Percentiles rank a stretch among this genome's conserved stretches.
These are phyloP conservation scores for Cataglyphis livida DNA, from an alignment of 2,888 invertebrate genomes.

Conservation along the genomic window DNA sequence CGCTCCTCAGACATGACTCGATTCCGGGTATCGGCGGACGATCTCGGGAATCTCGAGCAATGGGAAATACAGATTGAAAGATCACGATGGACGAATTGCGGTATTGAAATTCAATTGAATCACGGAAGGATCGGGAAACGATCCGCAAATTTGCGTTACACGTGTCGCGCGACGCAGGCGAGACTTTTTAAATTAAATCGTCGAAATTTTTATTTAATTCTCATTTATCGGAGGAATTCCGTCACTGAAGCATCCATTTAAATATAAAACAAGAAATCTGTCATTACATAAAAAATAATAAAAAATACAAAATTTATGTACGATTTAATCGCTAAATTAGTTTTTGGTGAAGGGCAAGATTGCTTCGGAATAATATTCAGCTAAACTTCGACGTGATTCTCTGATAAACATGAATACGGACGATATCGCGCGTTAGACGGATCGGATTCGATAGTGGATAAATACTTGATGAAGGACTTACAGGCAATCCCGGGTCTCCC, in stretches of 20 bases:
- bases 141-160: background rate
- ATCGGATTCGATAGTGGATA: constrained; percentile 41
- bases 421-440: constrained; percentile 39
- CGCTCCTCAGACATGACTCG: constrained; percentile 35
- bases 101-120: constrained; percentile 29
- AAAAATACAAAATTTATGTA: background rate
- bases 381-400: constrained; percentile 21
- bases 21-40: constrained; percentile 4
- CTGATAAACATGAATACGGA: constrained; percentile 30
- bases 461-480: constrained; percentile 86
- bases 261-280: background rate
- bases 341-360: constrained; percentile 20
- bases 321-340: constrained; percentile 7
- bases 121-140: background rate
- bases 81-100: background rate
- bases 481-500: constrained; percentile 97
- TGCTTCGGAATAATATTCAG: constrained; percentile 17
- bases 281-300: background rate
- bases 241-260: background rate
- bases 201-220: background rate
- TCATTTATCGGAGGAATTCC: background rate
- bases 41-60: background rate
- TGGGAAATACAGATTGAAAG: background rate
- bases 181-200: background rate
- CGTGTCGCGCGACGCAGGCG: background rate